phyloP scores from a whole-genome alignment of 2,888 invertebrate genomes.

The Onchidella celtica region DNA sequence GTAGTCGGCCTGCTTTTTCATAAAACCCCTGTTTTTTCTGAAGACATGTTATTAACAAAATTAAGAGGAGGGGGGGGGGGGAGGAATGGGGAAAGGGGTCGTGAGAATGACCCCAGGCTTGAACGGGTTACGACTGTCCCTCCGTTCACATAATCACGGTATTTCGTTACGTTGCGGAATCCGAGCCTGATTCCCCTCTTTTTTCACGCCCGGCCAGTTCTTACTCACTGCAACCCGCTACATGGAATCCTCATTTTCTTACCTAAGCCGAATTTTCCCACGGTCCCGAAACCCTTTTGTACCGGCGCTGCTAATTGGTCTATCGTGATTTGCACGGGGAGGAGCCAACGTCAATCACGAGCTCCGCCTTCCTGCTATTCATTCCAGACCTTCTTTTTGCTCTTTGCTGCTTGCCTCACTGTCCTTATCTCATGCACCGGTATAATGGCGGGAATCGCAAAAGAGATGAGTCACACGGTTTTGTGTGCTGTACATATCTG shows the following conservation, averaged over 20 bases:
- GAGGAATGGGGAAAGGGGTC: not conserved
- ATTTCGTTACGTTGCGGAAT: slow-evolving; percentile 24
- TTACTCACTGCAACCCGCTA: slow-evolving; percentile 11
- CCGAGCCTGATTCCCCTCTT: not conserved
- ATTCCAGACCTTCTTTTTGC: too few species aligned
- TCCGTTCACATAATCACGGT: not conserved
- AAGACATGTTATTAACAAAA: too few species aligned
- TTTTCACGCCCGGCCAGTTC: slow-evolving; percentile 19
- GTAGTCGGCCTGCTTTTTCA: too few species aligned
- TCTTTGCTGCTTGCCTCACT: not conserved
- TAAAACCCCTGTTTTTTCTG: too few species aligned
- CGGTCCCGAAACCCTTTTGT: not conserved
- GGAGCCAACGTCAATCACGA: slow-evolving; percentile 18
- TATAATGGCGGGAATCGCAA: slow-evolving; percentile 21
- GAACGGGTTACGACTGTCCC: too few species aligned
- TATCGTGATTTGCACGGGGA: not conserved
- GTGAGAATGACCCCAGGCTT: not conserved
- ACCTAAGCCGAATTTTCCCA: slow-evolving; percentile 20
- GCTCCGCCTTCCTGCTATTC: slow-evolving; percentile 4
- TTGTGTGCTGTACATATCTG: not conserved
- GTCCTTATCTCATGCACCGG: slow-evolving; percentile 11
- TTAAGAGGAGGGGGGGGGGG: not conserved
- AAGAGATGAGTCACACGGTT: slow-evolving; percentile 20
- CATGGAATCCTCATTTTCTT: slow-evolving; percentile 25
- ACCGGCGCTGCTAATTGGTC: slow-evolving; percentile 3